Evolutionary conservation across 2,113 vertebrate genomes (phyloP), one percentile per base, ranked within the genome.

Genomic region (Acanthisitta chloris): DNA sequence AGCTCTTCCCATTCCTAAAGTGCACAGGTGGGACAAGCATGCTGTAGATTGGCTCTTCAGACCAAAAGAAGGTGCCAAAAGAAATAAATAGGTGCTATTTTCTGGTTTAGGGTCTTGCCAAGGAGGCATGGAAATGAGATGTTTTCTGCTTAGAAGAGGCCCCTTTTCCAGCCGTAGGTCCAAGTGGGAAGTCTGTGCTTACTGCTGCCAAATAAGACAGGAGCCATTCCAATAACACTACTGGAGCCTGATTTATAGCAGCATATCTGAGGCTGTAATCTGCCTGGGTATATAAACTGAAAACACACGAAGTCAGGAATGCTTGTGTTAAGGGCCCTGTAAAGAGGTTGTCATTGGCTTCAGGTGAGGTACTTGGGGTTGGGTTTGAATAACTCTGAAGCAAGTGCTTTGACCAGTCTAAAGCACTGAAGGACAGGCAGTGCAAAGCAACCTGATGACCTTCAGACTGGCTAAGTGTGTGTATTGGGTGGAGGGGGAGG

Each of bases 171-270:
- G 46, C 34, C 82, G 77, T 71, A 64, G 36, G 82, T 86, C 69
- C 52, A 90, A 67, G 76, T 86, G 85, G 89, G 85, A 93, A 90
- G 69, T 48, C 80, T 92, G 64, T 81, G 29, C 69, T 90, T 90
- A 52, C 19, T 33, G 34, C 64, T 91, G 80, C 92, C 86, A 92
- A 87, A 87, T 92, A 94, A 95, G 52, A n/a, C 54, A 85, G 90
- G 59, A 93, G 46, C 51, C 55, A 43, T 92, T 96, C 93, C 90
- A 91, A 1, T 73, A 82, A 62, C 2, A 1, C 33, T 72, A 6
- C 24, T 49, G 45, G 62, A 79, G 78, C 17, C 21, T 80, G 57
- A 54, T 82, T 88, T 92, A 66, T 65, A 91, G 40, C 36, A 34
- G 25, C 18, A 0, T 82, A 57, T 92, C 57, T 67, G 77, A 72